Evolutionary conservation across 2,888 invertebrate species (phyloP).

Genomic region (Loripinus fragilis): DNA sequence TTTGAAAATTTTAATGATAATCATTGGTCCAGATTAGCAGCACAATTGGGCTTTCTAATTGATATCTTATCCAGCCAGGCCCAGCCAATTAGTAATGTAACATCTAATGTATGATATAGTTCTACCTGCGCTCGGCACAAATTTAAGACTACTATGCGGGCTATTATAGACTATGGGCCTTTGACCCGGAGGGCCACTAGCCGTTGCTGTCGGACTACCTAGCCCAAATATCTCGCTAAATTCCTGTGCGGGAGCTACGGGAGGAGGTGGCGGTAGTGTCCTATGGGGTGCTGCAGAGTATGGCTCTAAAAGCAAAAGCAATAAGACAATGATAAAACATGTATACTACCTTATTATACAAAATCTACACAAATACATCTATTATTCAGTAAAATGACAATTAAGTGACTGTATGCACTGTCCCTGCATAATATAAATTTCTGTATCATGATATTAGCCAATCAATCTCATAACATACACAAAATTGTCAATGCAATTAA

Average conservation of each 20-base stretch:
- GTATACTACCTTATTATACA: too few species aligned
- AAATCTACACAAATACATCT: too few species aligned
- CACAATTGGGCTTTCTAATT: background rate
- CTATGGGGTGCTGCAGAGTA: constrained; percentile 51
- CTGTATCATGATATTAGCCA: too few species aligned
- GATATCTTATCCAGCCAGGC: background rate
- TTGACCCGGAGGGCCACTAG: constrained; percentile 51
- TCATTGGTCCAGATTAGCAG: too few species aligned
- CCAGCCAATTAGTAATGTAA: constrained; percentile 5
- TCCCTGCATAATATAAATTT: too few species aligned
- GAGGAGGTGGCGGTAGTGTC: constrained; percentile 50
- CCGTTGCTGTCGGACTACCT: constrained; percentile 58
- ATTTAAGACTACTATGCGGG: constrained; percentile 60
- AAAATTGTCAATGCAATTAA: too few species aligned
- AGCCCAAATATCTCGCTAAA: constrained; percentile 66
- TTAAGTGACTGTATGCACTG: too few species aligned
- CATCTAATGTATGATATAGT: constrained; percentile 19
- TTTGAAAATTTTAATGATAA: too few species aligned
- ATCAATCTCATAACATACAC: too few species aligned
- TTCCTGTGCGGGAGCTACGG: constrained; percentile 60
- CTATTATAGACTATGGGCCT: constrained; percentile 70
- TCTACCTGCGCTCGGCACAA: constrained; percentile 60
- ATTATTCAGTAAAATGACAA: too few species aligned
- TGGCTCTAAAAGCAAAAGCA: constrained; percentile 11
- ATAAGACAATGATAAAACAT: background rate